A percentile compares a stretch with the other conserved stretches of the same genome.
Conservation (phyloP, 2,797 vertebrate genomes). For the Psittacula derbiana region DNA sequence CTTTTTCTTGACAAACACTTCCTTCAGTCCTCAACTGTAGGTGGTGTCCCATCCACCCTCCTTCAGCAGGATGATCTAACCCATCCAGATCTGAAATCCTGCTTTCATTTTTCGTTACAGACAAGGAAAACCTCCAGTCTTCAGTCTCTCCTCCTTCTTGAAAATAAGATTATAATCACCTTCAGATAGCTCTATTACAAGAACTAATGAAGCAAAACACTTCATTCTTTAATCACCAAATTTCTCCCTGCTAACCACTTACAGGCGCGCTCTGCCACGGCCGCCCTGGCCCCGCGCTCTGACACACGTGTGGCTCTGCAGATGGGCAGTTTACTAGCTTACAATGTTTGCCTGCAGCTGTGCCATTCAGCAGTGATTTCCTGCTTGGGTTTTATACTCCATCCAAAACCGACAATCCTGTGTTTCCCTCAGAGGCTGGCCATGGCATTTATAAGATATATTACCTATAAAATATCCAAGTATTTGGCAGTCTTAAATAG, state of each 20-base stretch:
- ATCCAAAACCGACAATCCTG: conserved; percentile 69
- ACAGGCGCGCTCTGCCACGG: neutral
- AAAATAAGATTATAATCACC: conserved; percentile 26
- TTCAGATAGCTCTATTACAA: conserved; percentile 29
- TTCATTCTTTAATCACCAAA: conserved; percentile 20
- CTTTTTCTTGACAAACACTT: neutral
- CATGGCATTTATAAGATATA: conserved; percentile 70
- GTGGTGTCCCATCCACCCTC: neutral
- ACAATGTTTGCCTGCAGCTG: conserved; percentile 67
- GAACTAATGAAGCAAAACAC: conserved; percentile 39
- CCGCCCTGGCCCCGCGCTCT: neutral
- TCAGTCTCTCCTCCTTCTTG: neutral
- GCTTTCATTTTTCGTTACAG: neutral
- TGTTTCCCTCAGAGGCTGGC: conserved; percentile 65
- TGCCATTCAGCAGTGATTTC: conserved; percentile 71
- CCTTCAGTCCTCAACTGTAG: neutral
- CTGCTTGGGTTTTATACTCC: conserved; percentile 67
- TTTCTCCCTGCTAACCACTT: conserved; percentile 34
- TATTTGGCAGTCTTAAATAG: conserved; percentile 62
- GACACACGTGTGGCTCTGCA: conserved; percentile 60
- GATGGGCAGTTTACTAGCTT: conserved; percentile 68
- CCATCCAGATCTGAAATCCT: neutral
- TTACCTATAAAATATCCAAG: conserved; percentile 68
- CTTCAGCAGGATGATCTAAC: neutral
- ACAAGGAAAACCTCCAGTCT: neutral